phyloP scores from a whole-genome alignment of 2,113 vertebrate species.

The Eleginops maclovinus region DNA sequence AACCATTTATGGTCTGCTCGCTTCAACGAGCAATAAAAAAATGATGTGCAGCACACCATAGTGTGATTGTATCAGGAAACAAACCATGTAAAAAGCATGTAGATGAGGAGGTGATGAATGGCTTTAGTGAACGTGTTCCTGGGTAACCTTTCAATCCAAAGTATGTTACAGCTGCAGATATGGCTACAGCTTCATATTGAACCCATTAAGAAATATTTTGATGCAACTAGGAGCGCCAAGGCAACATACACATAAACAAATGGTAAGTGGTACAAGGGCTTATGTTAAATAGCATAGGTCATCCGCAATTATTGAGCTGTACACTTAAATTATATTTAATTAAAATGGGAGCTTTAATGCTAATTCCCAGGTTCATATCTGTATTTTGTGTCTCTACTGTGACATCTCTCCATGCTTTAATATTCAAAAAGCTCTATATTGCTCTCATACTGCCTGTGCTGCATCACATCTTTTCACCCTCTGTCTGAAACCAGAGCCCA shows the following conservation, averaged over 20 bases:
- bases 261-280: background rate
- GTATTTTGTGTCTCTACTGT: too few relatives aligned
- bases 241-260: background rate
- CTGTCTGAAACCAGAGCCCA: too few relatives aligned
- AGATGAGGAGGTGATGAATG: background rate
- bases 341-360: too few relatives aligned
- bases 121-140: background rate
- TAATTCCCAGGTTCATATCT: too few relatives aligned
- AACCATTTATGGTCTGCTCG: slow-evolving; percentile 3
- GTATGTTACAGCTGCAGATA: background rate
- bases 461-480: too few relatives aligned
- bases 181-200: background rate
- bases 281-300: background rate
- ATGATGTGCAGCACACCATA: background rate
- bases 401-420: too few relatives aligned
- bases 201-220: background rate
- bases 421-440: too few relatives aligned
- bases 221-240: background rate
- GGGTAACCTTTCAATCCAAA: background rate
- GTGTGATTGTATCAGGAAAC: background rate
- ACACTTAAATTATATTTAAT: too few relatives aligned
- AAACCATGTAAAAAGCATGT: background rate
- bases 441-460: too few relatives aligned
- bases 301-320: too few relatives aligned
- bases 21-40: background rate